A percentile compares a stretch with the other conserved stretches of the same genome.
phyloP scores from a whole-genome alignment of 30 jellyfish, hydroid and myxozoan genomes.

The Aurelia coerulea region DNA sequence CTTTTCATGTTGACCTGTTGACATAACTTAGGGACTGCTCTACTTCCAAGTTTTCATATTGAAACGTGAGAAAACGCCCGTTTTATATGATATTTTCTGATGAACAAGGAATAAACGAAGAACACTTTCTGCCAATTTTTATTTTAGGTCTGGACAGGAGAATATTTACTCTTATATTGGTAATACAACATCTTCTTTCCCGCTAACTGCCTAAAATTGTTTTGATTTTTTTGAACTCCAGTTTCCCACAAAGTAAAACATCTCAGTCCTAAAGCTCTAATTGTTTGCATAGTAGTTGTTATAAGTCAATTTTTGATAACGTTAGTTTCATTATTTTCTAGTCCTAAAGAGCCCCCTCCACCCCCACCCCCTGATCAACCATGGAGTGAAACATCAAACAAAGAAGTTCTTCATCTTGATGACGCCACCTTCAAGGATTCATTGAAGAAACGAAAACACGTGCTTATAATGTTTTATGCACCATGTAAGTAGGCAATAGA shows the following conservation, averaged over 20 bases:
- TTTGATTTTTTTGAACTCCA: neutral
- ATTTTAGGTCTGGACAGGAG: no score
- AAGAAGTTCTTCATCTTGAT: conserved; percentile 75
- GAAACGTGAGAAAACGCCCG: no score
- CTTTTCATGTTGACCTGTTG: no score
- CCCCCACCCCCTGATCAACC: conserved; percentile 96
- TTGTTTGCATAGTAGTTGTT: no score
- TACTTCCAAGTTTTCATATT: no score
- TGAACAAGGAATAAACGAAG: no score
- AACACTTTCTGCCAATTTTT: no score
- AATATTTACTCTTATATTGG: no score
- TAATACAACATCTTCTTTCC: no score
- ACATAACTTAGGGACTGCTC: no score
- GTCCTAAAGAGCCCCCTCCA: conserved; percentile 97
- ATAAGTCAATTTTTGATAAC: neutral
- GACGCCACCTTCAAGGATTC: conserved; percentile 80
- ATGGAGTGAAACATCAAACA: conserved; percentile 86
- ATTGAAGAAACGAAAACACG: conserved; percentile 86
- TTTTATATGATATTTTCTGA: no score
- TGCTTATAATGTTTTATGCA: conserved; percentile 89
- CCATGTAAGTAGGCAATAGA: conserved; percentile 63
- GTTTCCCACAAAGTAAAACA: neutral
- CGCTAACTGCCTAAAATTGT: no score
- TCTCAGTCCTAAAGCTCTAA: neutral
- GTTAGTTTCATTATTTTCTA: conserved; percentile 16